Percentiles rank a stretch among this genome's conserved stretches.
phyloP scores from a whole-genome alignment of 2,888 invertebrate species.

The Pollenia angustigena region DNA sequence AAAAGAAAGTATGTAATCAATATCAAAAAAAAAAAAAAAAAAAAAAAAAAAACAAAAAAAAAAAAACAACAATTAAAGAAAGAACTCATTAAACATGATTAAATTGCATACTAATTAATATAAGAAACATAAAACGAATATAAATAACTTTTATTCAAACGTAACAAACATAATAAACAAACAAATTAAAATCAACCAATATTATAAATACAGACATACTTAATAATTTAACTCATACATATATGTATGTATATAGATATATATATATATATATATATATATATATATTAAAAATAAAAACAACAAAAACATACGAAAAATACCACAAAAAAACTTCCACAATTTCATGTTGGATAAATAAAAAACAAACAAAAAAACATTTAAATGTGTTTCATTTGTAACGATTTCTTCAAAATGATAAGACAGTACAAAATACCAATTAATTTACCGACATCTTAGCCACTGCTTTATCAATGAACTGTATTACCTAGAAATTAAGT shows the following conservation, averaged over 20 bases:
- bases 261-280: conserved; percentile 55
- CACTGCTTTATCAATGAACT: not conserved
- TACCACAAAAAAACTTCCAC: conserved; percentile 53
- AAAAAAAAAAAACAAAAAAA: too few species aligned
- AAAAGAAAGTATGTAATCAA: conserved; percentile 33
- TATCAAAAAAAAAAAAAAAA: conserved; percentile 50
- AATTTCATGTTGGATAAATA: conserved; percentile 70
- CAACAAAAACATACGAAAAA: conserved; percentile 54
- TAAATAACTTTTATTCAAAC: conserved; percentile 70
- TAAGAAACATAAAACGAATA: conserved; percentile 15
- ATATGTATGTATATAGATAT: too few species aligned
- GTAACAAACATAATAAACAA: conserved; percentile 64
- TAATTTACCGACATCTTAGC: not conserved
- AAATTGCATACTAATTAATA: conserved; percentile 54
- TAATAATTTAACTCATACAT: not conserved
- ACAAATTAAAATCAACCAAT: conserved; percentile 36
- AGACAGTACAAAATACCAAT: not conserved
- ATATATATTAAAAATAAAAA: conserved; percentile 47
- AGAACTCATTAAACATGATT: conserved; percentile 38
- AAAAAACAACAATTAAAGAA: conserved; percentile 12
- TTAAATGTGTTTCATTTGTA: conserved; percentile 20
- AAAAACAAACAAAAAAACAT: conserved; percentile 46
- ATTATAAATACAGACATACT: conserved; percentile 27
- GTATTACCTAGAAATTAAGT: not conserved
- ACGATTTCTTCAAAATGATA: not conserved